A percentile compares a stretch with the other conserved stretches of the same genome.
Evolutionary conservation across 2,888 invertebrate genomes (phyloP).

Genomic region (Hemistola chrysoprasaria): DNA sequence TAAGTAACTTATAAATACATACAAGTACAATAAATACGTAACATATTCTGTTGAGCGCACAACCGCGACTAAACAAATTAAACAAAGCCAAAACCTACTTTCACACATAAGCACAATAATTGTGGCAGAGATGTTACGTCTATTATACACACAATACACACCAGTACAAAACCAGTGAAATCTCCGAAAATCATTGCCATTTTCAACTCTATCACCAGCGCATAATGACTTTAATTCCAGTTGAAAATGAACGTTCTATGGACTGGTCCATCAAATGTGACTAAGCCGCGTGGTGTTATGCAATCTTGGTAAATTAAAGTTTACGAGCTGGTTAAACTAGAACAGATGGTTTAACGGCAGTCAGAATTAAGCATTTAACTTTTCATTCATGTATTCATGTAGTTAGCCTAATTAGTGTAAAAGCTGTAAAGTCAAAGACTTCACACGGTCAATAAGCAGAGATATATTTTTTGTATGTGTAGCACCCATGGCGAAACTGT

Average conservation of each 20-base stretch:
- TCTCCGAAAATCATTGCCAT: neutral
- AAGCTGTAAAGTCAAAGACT: too few relatives aligned
- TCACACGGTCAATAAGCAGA: too few relatives aligned
- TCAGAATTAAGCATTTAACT: conserved; percentile 21
- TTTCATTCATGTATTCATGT: conserved; percentile 16
- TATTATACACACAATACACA: conserved; percentile 12
- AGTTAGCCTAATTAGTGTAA: too few relatives aligned
- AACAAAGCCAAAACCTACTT: conserved; percentile 24
- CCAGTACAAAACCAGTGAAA: conserved; percentile 11
- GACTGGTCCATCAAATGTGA: conserved; percentile 16
- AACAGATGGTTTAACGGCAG: conserved; percentile 25
- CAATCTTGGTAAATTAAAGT: conserved; percentile 29
- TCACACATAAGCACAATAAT: conserved; percentile 26
- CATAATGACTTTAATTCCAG: conserved; percentile 4
- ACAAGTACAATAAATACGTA: too few relatives aligned
- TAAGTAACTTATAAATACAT: too few relatives aligned
- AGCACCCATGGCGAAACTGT: too few relatives aligned
- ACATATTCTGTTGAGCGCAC: too few relatives aligned
- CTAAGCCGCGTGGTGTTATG: conserved; percentile 27
- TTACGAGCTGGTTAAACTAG: conserved; percentile 31
- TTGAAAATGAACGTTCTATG: conserved; percentile 2
- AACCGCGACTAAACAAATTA: conserved; percentile 6
- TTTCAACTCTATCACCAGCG: conserved; percentile 13
- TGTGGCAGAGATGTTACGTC: conserved; percentile 19
- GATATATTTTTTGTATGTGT: too few relatives aligned